Conservation (phyloP, 2,113 vertebrate genomes). For the Athene cunicularia region DNA sequence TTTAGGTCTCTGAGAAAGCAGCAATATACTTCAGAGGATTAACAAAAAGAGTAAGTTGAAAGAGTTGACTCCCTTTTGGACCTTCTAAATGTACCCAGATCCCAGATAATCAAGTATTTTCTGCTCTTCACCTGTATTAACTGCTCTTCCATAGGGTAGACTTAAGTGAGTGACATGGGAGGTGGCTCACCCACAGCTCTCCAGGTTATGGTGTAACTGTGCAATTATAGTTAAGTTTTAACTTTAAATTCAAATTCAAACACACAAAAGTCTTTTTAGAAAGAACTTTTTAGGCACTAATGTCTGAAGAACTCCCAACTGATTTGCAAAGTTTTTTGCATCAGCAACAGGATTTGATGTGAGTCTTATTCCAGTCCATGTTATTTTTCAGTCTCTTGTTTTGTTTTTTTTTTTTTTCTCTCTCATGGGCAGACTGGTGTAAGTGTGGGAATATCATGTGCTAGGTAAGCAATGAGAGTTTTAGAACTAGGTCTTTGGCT, state of each 20-base stretch:
- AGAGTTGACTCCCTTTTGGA: not conserved
- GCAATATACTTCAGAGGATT: not conserved
- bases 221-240: not conserved
- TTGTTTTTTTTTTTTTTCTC: rapidly evolving
- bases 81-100: not conserved
- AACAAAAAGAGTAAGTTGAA: not conserved
- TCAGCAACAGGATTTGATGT: not conserved
- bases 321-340: not conserved
- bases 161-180: not conserved
- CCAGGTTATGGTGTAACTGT: not conserved
- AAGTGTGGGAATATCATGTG: rapidly evolving
- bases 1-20: not conserved
- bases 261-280: not conserved
- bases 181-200: not conserved
- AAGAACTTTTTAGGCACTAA: not conserved
- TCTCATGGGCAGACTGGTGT: not conserved
- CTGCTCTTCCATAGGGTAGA: not conserved
- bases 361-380: no score
- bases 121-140: not conserved
- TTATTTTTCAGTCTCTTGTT: not conserved
- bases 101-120: not conserved
- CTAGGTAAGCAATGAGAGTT: not conserved
- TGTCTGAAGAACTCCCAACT: not conserved
- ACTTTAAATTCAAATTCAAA: not conserved
- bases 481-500: not conserved